Percentiles rank a stretch among this genome's conserved stretches.
These are phyloP conservation scores for Anaspis maculata DNA, from an alignment of 2,888 invertebrate species.

Conservation along the genomic window DNA sequence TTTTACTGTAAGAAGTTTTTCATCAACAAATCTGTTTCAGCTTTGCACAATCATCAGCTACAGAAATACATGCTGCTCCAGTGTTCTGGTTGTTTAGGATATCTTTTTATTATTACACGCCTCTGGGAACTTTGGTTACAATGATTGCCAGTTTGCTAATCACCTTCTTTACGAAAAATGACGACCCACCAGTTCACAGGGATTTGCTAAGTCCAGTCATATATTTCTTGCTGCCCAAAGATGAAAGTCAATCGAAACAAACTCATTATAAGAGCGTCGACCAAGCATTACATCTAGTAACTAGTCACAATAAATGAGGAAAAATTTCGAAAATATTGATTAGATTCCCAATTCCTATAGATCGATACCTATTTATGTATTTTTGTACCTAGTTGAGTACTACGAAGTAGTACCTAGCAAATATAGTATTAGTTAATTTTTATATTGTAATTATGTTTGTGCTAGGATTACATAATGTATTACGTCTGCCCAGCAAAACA, in stretches of 20 bases:
- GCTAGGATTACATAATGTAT: too few relatives aligned
- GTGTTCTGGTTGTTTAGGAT: constrained; percentile 6
- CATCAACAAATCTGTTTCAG: too few relatives aligned
- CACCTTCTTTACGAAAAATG: constrained; percentile 7
- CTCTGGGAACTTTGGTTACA: constrained; percentile 3
- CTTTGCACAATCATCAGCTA: too few relatives aligned
- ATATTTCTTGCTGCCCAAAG: constrained; percentile 46
- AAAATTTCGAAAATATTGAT: too few relatives aligned
- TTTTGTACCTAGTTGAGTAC: too few relatives aligned
- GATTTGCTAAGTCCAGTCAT: constrained; percentile 55
- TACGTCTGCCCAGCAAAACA: too few relatives aligned
- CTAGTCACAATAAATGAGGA: not conserved
- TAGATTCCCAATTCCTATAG: too few relatives aligned
- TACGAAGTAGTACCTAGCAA: too few relatives aligned
- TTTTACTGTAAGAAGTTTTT: too few relatives aligned
- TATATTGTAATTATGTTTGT: too few relatives aligned
- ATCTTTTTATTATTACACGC: constrained; percentile 8
- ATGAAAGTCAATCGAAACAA: constrained; percentile 26
- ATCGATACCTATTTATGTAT: too few relatives aligned
- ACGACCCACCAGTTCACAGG: constrained; percentile 41
- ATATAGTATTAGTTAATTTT: too few relatives aligned
- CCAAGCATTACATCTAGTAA: constrained; percentile 14
- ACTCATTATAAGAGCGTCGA: constrained; percentile 16
- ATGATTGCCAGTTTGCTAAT: constrained; percentile 5
- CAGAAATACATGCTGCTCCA: not conserved